Conservation (phyloP, 1,140 invertebrate species). For the Eurosta solidaginis region DNA sequence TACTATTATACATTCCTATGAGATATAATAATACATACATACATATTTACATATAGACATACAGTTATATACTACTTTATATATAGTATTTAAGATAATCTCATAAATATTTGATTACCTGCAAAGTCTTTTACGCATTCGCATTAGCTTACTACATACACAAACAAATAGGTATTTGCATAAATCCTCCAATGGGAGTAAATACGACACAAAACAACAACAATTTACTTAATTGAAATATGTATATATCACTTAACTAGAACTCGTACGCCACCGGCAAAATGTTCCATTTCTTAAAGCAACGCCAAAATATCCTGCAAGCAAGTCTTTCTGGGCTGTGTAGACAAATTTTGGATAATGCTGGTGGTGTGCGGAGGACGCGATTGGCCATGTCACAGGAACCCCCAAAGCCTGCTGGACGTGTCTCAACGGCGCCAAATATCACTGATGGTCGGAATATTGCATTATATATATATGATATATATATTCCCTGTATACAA, state of each 20-base stretch:
- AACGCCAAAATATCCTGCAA: neutral
- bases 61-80: no score
- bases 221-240: neutral
- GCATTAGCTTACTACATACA: neutral
- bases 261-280: slow-evolving; percentile 14
- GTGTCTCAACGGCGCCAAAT: slow-evolving; percentile 21
- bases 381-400: slow-evolving; percentile 26
- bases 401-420: slow-evolving; percentile 22
- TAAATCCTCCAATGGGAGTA: slow-evolving; percentile 18
- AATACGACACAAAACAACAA: slow-evolving; percentile 6
- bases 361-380: slow-evolving; percentile 11
- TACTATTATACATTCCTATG: slow-evolving; percentile 6
- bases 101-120: neutral
- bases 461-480: slow-evolving; percentile 16
- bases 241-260: slow-evolving; percentile 8
- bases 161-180: neutral
- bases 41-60: neutral
- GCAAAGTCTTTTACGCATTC: neutral
- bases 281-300: neutral
- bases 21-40: neutral
- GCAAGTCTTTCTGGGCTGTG: neutral
- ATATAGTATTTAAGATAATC: neutral
- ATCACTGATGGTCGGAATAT: slow-evolving; percentile 24
- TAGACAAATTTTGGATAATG: neutral
- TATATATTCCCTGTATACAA: neutral